phyloP scores from a whole-genome alignment of 2,888 invertebrate genomes.

The Biston stratarius region DNA sequence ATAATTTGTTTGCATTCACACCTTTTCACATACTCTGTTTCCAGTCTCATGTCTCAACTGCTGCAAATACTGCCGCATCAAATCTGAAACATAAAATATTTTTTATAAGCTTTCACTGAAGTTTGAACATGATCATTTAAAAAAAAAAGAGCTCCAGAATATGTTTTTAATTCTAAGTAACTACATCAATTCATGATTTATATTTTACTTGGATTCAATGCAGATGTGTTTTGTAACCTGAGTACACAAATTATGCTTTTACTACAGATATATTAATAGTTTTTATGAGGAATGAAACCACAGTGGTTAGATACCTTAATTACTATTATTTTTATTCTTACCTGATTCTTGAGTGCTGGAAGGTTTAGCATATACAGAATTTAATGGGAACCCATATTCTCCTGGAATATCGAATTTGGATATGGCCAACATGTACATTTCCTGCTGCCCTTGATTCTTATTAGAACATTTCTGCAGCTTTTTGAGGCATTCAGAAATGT shows the following conservation, averaged over 20 bases:
- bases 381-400: conserved; percentile 96
- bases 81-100: conserved; percentile 87
- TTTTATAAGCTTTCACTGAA: not conserved
- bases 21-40: conserved; percentile 95
- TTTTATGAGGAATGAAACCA: too few species aligned
- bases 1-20: conserved; percentile 48
- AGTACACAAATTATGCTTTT: too few species aligned
- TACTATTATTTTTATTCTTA: conserved; percentile 57
- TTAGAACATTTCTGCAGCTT: conserved; percentile 96
- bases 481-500: conserved; percentile 99
- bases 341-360: conserved; percentile 92
- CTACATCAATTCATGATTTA: too few species aligned
- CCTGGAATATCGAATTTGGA: conserved; percentile 98
- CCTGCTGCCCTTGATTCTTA: conserved; percentile 95
- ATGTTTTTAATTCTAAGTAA: not conserved
- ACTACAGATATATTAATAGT: too few species aligned
- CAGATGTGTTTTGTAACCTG: too few species aligned
- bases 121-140: not conserved
- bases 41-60: conserved; percentile 99
- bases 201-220: too few species aligned
- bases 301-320: too few species aligned
- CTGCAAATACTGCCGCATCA: conserved; percentile 96
- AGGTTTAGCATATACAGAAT: conserved; percentile 97
- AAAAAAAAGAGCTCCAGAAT: not conserved
- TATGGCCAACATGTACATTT: conserved; percentile 98